Evolutionary conservation across 1,140 invertebrate genomes (phyloP).

Genomic region (Bombus turneri): DNA sequence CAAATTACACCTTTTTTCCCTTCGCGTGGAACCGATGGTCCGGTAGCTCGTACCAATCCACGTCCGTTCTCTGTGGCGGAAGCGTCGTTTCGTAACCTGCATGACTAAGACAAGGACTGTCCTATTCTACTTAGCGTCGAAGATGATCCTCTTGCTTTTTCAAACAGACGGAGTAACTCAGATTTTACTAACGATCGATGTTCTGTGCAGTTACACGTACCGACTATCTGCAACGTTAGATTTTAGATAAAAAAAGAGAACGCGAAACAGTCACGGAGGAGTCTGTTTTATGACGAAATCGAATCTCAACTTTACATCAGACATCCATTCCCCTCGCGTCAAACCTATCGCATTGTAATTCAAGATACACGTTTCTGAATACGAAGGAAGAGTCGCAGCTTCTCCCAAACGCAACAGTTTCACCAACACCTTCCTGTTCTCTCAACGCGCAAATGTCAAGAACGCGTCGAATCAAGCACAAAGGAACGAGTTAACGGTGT

Average conservation of each 20-base stretch:
- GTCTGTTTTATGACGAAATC: background rate
- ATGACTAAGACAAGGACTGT: background rate
- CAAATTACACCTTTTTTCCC: background rate
- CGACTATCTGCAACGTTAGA: too few species aligned
- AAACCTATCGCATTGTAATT: background rate
- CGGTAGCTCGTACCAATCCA: background rate
- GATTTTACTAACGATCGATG: background rate
- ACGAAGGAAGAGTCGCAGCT: background rate
- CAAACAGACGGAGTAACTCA: background rate
- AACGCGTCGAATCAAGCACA: background rate
- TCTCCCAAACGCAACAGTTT: background rate
- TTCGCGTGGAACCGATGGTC: background rate
- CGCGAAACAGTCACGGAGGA: background rate
- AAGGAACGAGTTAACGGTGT: slow-evolving; percentile 37
- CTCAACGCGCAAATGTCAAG: slow-evolving; percentile 22
- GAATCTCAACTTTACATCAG: background rate
- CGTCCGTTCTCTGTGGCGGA: background rate
- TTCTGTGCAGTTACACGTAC: background rate
- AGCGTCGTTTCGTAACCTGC: background rate
- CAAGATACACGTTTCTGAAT: background rate
- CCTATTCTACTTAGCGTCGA: too few species aligned
- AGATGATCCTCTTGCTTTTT: background rate
- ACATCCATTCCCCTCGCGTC: background rate
- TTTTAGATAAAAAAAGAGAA: too few species aligned
- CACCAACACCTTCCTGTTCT: background rate